These are phyloP conservation scores for Meiosimyza platycephala DNA, from an alignment of 2,888 invertebrate genomes.

Conservation along the genomic window DNA sequence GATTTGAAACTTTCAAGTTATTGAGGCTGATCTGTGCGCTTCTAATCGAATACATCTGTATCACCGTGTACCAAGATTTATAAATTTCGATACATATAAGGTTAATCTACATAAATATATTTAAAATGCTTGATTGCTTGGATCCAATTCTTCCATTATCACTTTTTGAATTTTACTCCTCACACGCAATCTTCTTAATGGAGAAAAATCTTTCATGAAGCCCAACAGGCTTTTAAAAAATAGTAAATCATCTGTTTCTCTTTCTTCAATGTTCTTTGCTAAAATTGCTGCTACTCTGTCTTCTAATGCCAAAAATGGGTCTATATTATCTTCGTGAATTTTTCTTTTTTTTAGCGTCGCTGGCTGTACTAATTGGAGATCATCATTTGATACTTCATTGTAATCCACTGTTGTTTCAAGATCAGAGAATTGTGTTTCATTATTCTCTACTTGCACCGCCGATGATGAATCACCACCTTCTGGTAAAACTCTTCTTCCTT, in stretches of 20 bases:
- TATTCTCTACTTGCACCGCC: not conserved
- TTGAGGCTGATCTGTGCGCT: too few relatives aligned
- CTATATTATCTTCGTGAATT: not conserved
- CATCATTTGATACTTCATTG: not conserved
- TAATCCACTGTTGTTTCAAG: not conserved
- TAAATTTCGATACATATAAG: too few relatives aligned
- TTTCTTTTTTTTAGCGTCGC: not conserved
- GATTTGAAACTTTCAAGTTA: too few relatives aligned
- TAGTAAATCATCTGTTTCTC: conserved; percentile 12
- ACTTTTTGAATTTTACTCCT: conserved; percentile 10
- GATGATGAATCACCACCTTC: not conserved
- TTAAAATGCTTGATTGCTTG: not conserved
- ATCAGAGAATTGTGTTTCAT: not conserved
- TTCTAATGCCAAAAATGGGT: not conserved
- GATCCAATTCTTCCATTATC: not conserved
- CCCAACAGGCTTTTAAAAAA: conserved; percentile 14
- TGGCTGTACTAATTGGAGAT: not conserved
- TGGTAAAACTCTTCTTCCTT: not conserved
- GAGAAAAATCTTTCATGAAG: conserved; percentile 17
- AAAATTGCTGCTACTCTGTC: not conserved
- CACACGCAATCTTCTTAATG: conserved; percentile 2
- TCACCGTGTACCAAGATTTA: too few relatives aligned
- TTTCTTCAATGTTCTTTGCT: not conserved
- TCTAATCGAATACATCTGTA: too few relatives aligned
- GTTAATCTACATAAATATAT: too few relatives aligned